Conservation (phyloP, 1,140 invertebrate genomes). For the Eciton burchellii region DNA sequence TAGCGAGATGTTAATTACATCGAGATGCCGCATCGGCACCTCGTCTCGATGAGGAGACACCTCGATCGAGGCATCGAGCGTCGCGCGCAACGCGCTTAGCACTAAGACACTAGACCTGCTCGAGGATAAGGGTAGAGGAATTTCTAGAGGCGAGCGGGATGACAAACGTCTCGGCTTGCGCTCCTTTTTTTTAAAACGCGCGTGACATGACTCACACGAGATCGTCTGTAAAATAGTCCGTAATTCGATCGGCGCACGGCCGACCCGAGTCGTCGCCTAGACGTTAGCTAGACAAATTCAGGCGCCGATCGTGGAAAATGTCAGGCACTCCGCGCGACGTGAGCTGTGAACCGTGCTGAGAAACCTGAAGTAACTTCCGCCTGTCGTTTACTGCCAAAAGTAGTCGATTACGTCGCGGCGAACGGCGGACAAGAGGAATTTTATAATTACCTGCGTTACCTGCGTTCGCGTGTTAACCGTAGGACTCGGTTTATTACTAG, state of each 20-base stretch:
- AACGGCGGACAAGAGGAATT: constrained; percentile 19
- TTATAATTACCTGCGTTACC: constrained; percentile 23
- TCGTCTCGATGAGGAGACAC: constrained; percentile 19
- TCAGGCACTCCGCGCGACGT: constrained; percentile 20
- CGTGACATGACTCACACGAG: constrained; percentile 46
- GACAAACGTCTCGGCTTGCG: constrained; percentile 13
- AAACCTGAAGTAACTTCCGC: constrained; percentile 11
- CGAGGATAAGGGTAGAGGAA: constrained; percentile 38
- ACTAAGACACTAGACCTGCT: constrained; percentile 37
- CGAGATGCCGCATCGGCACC: constrained; percentile 43
- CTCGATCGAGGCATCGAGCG: constrained; percentile 65
- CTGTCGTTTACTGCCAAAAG: constrained; percentile 50
- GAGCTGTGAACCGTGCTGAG: constrained; percentile 41
- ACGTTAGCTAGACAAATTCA: constrained; percentile 44
- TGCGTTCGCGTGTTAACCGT: constrained; percentile 18
- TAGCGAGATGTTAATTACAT: background rate
- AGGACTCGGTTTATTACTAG: constrained; percentile 6
- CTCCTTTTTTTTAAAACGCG: constrained; percentile 39
- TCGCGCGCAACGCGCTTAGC: constrained; percentile 43
- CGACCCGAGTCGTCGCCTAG: constrained; percentile 21
- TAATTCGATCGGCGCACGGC: constrained; percentile 18
- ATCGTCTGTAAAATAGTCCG: constrained; percentile 46
- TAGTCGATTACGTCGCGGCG: constrained; percentile 42
- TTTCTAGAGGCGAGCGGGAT: constrained; percentile 43
- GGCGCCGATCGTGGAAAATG: constrained; percentile 33